These are phyloP conservation scores for Muscicapa striata DNA, from an alignment of 2,797 vertebrate genomes.

Conservation along the genomic window DNA sequence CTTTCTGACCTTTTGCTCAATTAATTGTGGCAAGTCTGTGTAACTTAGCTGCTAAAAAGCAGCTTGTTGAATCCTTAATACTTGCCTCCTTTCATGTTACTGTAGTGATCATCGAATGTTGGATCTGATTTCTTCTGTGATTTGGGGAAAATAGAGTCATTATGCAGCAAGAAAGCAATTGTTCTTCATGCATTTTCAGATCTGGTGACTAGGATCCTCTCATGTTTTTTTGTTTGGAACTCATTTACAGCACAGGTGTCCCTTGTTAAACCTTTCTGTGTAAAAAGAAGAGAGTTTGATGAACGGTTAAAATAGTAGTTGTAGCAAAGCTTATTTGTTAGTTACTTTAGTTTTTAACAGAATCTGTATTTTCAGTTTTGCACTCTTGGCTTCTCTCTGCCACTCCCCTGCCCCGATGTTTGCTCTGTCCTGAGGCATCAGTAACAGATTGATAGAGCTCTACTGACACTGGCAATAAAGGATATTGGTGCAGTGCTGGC, in stretches of 20 bases:
- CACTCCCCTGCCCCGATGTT: not conserved
- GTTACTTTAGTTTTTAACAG: slow-evolving; percentile 38
- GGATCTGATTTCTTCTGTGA: slow-evolving; percentile 36
- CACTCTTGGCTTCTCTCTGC: not conserved
- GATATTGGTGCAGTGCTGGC: not conserved
- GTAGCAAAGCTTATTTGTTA: slow-evolving; percentile 55
- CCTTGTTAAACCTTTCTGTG: slow-evolving; percentile 20
- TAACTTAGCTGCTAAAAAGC: slow-evolving; percentile 38
- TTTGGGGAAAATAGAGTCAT: not conserved
- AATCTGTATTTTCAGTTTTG: slow-evolving; percentile 50
- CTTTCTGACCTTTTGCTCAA: slow-evolving; percentile 43
- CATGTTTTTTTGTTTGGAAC: not conserved
- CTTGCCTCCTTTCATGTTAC: slow-evolving; percentile 20
- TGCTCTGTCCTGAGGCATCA: not conserved
- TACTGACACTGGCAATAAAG: not conserved
- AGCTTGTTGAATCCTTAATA: slow-evolving; percentile 39
- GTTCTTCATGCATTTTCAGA: slow-evolving; percentile 18
- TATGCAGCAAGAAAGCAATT: slow-evolving; percentile 27
- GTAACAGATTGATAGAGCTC: not conserved
- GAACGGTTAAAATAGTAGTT: slow-evolving; percentile 35
- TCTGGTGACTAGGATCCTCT: not conserved
- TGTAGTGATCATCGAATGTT: not conserved
- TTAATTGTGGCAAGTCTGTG: slow-evolving; percentile 37
- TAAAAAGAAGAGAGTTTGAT: slow-evolving; percentile 40
- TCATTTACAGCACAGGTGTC: slow-evolving; percentile 9